Evolutionary conservation across 2,113 vertebrate genomes (phyloP), one percentile per base, ranked within the genome.

Genomic region (Myrmecophaga tridactyla): DNA sequence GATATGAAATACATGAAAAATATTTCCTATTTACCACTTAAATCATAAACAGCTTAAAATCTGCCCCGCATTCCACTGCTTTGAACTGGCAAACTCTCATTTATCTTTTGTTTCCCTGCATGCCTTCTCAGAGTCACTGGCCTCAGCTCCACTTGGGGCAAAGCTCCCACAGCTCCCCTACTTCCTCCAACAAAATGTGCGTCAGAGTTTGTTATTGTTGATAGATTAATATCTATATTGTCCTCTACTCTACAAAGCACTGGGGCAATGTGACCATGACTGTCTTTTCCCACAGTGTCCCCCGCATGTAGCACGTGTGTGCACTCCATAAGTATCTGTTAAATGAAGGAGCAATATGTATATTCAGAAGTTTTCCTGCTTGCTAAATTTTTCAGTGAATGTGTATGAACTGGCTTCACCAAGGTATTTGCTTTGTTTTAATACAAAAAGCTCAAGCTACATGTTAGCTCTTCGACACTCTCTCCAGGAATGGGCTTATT

Each of bases 401-500:
- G 34, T 46, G 23, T 56, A 53, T 58, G 90, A 92, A 90, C 89
- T 29, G 75, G 41, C n/a, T 91, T 76, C 81, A 87, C 80, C 14
- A 27, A 84, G 10, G 46, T 56, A 15, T 90, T 89, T 69, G 34
- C 58, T 92, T 41, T 75, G 39, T 69, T 86, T 90, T 36, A 80
- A 78, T 67, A 84, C 48, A 63, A 94, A 94, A 76, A 81, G 21
- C 53, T 31, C n/a, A 46, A 27, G 39, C 36, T 73, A 76, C 56
- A 62, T 21, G 41, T 89, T 36, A 60, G 58, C 27, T 83, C 53
- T 86, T 25, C 36, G 89, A 69, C 83, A 34, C 25, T 76, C 31
- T 80, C 41, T 80, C 41, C 4, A 67, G 86, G 43, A 86, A 20
- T 14, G n/a, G 29, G 43, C 75, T 82, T 85, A 48, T 96, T 90